Evolutionary conservation across 1,140 invertebrate genomes (phyloP).

Genomic region (Chrysopa pallens): DNA sequence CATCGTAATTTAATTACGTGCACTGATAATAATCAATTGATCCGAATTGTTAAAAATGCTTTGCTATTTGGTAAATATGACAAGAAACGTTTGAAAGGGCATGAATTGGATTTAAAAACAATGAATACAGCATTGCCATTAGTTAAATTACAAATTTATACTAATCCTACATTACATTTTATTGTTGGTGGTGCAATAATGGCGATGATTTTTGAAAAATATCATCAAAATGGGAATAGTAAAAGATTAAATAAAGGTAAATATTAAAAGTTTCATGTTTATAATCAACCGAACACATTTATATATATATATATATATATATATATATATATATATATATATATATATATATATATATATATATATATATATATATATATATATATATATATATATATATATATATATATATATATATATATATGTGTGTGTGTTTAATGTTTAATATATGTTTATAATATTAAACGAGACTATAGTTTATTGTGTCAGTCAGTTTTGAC

Average conservation of each 20-base stretch:
- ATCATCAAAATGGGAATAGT: constrained; percentile 11
- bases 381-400: too few relatives aligned
- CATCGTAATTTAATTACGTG: constrained; percentile 19
- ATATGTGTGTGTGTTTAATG: too few relatives aligned
- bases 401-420: too few relatives aligned
- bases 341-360: too few relatives aligned
- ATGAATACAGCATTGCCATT: constrained; percentile 46
- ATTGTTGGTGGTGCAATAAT: constrained; percentile 38
- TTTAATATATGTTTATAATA: too few relatives aligned
- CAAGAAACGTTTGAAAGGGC: constrained; percentile 33
- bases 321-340: too few relatives aligned
- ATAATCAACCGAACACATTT: too few relatives aligned
- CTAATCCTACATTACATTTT: constrained; percentile 51
- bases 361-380: too few relatives aligned
- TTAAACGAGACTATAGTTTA: too few relatives aligned
- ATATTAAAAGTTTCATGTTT: too few relatives aligned
- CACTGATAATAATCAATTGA: constrained; percentile 8
- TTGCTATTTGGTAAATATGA: constrained; percentile 24
- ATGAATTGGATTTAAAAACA: constrained; percentile 37
- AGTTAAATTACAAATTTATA: constrained; percentile 49
- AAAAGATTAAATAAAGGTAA: constrained; percentile 15
- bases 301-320: too few relatives aligned
- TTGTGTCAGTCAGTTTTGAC: too few relatives aligned
- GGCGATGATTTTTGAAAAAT: constrained; percentile 21
- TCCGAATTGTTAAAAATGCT: constrained; percentile 15